Evolutionary conservation across 2,113 vertebrate species (phyloP), one percentile per base, ranked within the genome.

Genomic region (Colinus virginianus): DNA sequence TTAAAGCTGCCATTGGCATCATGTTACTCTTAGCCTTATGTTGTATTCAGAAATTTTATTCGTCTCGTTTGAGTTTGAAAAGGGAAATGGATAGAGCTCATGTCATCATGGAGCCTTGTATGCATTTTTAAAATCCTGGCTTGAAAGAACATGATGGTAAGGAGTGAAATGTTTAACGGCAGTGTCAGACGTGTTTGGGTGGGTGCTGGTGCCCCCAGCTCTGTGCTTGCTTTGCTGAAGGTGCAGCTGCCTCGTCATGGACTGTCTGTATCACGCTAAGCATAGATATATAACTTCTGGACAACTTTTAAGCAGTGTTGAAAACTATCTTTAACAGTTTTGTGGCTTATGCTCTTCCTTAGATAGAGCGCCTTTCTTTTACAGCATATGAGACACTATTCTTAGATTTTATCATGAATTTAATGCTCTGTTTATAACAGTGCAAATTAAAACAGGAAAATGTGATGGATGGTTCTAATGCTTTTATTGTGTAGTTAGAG

Each of bases 101-200:
- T 2, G 42, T 48, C 30, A 18, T 25, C 28, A 0, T 6, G 64
- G n/a, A 72, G 9, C 3, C 20, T 5, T 0, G 0, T 10, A 13
- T 40, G 23, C 17, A 2, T 58, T 62, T 87, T 84, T 62, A 3
- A 3, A 69, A 7, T 51, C 49, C 11, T 80, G 32, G 2, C 23
- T 56, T 34, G 82, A 40, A 56, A 69, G 22, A 36, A 6, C 58
- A 20, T 6, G 5, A 5, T 1, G 2, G 32, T 38, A 34, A 36
- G 30, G 43, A 30, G 5, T 15, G 15, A 36, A 15, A 11, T 26
- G 53, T 42, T 55, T 6, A 15, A 23, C 42, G 21, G 6, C 56
- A 51, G 36, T 21, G 66, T 26, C 58, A 53, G 20, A 28, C 34
- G 61, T 32, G 25, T 28, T 40, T 12, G 8, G 30, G 34, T 15